Evolutionary conservation across 2,888 invertebrate species (phyloP), one percentile per base, ranked within the genome.

Genomic region (Rhaphigaster nebulosa): DNA sequence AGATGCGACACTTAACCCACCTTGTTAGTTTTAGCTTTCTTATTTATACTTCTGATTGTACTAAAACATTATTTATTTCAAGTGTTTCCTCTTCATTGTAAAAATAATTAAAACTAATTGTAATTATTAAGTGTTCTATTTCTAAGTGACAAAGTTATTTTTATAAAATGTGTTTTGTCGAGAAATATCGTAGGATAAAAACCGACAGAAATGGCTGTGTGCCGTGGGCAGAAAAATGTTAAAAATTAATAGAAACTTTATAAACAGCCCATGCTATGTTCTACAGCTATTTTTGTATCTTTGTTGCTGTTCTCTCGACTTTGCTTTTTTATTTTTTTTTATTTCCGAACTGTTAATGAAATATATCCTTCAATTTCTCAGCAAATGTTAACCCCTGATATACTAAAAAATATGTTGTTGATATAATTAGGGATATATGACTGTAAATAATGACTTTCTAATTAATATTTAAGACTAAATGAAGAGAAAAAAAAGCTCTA

Each of bases 1-100:
- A 93, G 93, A 93, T 92, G 93, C 92, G 92, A 92, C 92, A 92
- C 93, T 93, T 93, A 91, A 88, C 50, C 41, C 52, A 70, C n/a
- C 45, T 84, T 60, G 45, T 41, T 89, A 89, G 89, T 65, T 89
- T 76, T 90, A 91, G 34, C 91, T 87, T 88, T 89, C 90, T 91
- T 91, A 89, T 90, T 52, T 87, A 76, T 84, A 84, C 88, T 91
- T 91, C 90, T 91, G 90, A 91, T 45, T 89, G 87, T 88, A 88
- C 87, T 60, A 90, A 87, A 84, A 91, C 38, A 90, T 91, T 91
- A 91, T 90, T 91, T 91, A 65, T 89, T 91, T 88, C 90, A 92
- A 93, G 92, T 92, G 92, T 92, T 92, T 92, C 93, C 93, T 93
- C 93, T 93, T 93, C 93, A 92, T 91, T 92, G 92, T 92, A 92